Conservation (phyloP, 2,113 vertebrate genomes). For the Toxotes jaculatrix region DNA sequence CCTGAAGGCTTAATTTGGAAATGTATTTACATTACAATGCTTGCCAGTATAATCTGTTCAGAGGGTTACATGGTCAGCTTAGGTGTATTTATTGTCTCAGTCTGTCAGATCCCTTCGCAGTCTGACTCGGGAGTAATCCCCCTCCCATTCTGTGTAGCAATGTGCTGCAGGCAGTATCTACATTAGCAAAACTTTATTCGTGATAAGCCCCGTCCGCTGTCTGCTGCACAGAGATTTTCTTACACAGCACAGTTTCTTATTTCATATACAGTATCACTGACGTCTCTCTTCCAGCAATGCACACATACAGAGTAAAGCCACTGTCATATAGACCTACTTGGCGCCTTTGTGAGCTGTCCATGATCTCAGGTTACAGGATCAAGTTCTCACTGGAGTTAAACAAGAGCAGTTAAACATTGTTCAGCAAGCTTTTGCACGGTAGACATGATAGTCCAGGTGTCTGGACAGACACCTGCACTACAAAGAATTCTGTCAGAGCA, state of each 20-base stretch:
- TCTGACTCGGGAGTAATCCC: constrained; percentile 36
- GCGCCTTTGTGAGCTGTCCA: not conserved
- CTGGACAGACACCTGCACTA: not conserved
- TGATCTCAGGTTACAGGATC: constrained; percentile 24
- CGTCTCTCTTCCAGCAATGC: not conserved
- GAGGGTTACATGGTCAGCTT: constrained; percentile 35
- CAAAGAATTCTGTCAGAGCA: not conserved
- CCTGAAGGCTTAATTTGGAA: constrained; percentile 2
- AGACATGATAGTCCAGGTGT: not conserved
- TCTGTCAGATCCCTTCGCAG: constrained; percentile 36
- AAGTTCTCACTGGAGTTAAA: not conserved
- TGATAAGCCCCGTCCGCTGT: not conserved
- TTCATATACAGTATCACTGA: not conserved
- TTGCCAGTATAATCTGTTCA: constrained; percentile 35
- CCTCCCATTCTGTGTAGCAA: not conserved
- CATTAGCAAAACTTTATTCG: not conserved
- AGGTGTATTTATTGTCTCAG: constrained; percentile 48
- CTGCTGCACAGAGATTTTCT: too few relatives aligned
- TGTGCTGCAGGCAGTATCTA: not conserved
- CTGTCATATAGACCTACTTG: constrained; percentile 6
- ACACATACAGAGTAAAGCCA: not conserved
- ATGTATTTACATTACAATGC: not conserved
- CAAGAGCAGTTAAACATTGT: not conserved
- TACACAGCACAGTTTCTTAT: too few relatives aligned
- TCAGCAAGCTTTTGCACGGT: not conserved